Percentiles rank a stretch among this genome's conserved stretches.
Conservation (phyloP, 92 coral and sea anemone genomes). For the Virgularia gustaviana region DNA sequence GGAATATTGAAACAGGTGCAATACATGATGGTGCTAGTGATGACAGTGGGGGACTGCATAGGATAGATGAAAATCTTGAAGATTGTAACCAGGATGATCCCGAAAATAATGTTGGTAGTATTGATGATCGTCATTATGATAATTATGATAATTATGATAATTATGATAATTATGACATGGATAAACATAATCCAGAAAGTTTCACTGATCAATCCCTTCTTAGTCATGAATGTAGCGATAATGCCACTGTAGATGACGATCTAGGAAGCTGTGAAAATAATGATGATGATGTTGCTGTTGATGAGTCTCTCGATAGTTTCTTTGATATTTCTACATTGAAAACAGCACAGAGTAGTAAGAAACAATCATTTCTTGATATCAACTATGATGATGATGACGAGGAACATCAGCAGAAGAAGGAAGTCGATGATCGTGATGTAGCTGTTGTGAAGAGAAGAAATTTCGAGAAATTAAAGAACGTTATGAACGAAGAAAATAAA, state of each 20-base stretch:
- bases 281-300: neutral
- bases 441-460: conserved; percentile 2
- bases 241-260: no score
- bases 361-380: neutral
- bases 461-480: conserved; percentile 11
- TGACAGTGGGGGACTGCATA: neutral
- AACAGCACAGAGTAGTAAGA: neutral
- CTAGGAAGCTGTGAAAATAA: neutral
- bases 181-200: no score
- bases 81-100: neutral
- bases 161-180: neutral
- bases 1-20: neutral
- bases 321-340: conserved; percentile 14
- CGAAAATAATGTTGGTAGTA: neutral
- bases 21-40: neutral
- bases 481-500: conserved; percentile 12
- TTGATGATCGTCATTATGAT: neutral
- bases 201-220: no score
- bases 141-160: neutral
- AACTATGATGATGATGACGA: neutral
- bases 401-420: no score
- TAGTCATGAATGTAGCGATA: no score
- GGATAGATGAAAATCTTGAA: conserved; percentile 16
- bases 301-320: conserved; percentile 31
- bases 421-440: no score